phyloP scores from a whole-genome alignment of 2,113 vertebrate species.

The Aegithalos caudatus region DNA sequence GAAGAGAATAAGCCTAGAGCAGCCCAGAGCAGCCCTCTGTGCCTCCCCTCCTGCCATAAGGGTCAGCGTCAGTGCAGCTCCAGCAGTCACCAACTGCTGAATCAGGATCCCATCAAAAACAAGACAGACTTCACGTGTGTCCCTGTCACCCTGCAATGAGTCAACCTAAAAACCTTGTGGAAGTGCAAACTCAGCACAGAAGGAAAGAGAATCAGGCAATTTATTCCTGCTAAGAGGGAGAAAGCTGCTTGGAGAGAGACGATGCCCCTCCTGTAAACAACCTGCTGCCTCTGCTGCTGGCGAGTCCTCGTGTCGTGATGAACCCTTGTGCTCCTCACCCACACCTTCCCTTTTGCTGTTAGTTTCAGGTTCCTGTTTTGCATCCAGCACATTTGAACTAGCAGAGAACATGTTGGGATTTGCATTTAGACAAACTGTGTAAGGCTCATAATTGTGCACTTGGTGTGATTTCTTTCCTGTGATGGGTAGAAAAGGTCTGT shows the following conservation, averaged over 20 bases:
- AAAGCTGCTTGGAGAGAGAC: neutral
- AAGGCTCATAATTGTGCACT: conserved; percentile 15
- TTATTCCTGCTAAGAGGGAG: neutral
- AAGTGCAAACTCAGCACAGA: neutral
- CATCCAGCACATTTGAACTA: conserved; percentile 12
- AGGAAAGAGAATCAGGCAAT: rapidly evolving
- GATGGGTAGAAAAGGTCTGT: neutral
- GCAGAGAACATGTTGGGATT: neutral
- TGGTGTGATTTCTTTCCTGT: conserved; percentile 3
- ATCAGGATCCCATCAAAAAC: neutral
- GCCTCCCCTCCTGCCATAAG: rapidly evolving
- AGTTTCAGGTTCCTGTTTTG: neutral
- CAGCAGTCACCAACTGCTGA: rapidly evolving
- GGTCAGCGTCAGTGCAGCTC: neutral
- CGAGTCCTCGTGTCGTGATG: neutral
- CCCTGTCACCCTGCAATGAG: neutral
- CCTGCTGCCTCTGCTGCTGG: conserved; percentile 6
- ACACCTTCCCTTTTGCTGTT: neutral
- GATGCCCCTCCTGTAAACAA: neutral
- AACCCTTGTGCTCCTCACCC: neutral
- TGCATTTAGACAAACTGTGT: neutral
- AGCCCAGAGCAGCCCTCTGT: neutral
- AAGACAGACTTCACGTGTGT: neutral
- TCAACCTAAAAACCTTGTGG: neutral
- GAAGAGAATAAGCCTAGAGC: neutral